Percentiles rank a stretch among this genome's conserved stretches.
These are phyloP conservation scores for Cyanocitta stelleri DNA, from an alignment of 2,113 vertebrate genomes.

Conservation along the genomic window DNA sequence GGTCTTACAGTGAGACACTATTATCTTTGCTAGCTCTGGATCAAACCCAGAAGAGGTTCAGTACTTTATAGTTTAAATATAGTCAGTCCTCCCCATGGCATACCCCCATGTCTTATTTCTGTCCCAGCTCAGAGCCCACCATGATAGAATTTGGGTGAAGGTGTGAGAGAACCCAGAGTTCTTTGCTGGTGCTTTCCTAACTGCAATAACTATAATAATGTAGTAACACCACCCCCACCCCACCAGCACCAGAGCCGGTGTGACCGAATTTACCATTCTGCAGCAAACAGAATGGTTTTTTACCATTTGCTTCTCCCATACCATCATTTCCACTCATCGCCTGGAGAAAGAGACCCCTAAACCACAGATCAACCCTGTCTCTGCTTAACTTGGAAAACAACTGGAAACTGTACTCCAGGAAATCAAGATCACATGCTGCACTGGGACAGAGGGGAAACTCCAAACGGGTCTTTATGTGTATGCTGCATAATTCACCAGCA, in stretches of 20 bases:
- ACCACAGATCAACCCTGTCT: neutral
- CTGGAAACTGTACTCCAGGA: neutral
- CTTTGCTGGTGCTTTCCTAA: neutral
- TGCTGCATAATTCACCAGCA: neutral
- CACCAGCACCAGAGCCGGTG: accelerated
- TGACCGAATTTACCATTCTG: neutral
- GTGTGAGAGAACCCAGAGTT: neutral
- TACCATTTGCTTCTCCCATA: neutral
- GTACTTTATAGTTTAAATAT: neutral
- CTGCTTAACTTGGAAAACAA: neutral
- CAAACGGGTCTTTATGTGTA: neutral
- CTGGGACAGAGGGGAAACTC: neutral
- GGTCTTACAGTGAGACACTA: neutral
- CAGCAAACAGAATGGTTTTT: neutral
- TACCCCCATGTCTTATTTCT: neutral
- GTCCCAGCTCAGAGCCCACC: neutral
- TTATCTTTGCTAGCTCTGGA: neutral
- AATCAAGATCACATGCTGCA: neutral
- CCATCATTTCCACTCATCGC: neutral
- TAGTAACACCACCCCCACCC: neutral
- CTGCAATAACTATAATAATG: neutral
- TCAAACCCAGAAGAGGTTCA: neutral
- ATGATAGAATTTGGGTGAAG: neutral
- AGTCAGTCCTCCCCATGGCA: neutral
- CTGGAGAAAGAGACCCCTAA: neutral